These are phyloP conservation scores for Gyrodactylus bullatarudis DNA, from an alignment of 1,140 invertebrate genomes.

Conservation along the genomic window DNA sequence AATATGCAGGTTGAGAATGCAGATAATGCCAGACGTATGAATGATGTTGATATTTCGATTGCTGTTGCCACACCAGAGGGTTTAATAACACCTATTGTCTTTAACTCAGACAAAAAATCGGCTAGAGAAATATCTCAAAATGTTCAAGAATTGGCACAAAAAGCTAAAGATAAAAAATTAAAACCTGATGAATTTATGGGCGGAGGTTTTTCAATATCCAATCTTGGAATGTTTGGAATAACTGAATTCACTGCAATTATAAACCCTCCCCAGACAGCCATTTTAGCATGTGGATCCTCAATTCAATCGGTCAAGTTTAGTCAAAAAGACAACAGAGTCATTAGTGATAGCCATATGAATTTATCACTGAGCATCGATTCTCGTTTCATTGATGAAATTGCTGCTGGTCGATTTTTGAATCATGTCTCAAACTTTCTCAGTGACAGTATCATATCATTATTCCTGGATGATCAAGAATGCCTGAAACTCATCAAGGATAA, in stretches of 20 bases:
- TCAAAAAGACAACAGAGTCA: neutral
- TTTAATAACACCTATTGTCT: conserved; percentile 84
- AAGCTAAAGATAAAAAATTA: conserved; percentile 65
- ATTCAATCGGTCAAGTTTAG: neutral
- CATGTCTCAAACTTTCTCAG: neutral
- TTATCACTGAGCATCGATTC: neutral
- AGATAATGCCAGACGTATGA: conserved; percentile 26
- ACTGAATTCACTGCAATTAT: conserved; percentile 32
- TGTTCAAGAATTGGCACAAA: conserved; percentile 44
- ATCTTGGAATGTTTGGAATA: conserved; percentile 87
- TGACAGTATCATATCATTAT: neutral
- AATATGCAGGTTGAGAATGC: neutral
- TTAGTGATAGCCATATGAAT: neutral
- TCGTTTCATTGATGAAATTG: neutral
- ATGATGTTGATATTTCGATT: conserved; percentile 67
- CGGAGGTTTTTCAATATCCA: conserved; percentile 36
- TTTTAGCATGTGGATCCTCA: conserved; percentile 30
- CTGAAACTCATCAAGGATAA: neutral
- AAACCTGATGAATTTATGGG: conserved; percentile 88
- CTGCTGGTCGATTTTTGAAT: neutral
- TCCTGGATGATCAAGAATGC: neutral
- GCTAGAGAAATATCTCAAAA: conserved; percentile 49
- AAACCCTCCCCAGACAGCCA: conserved; percentile 33
- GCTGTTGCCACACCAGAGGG: conserved; percentile 78
- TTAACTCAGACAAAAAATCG: conserved; percentile 45